These are phyloP conservation scores for Cherax quadricarinatus DNA, from an alignment of 1,140 invertebrate genomes.

Conservation along the genomic window DNA sequence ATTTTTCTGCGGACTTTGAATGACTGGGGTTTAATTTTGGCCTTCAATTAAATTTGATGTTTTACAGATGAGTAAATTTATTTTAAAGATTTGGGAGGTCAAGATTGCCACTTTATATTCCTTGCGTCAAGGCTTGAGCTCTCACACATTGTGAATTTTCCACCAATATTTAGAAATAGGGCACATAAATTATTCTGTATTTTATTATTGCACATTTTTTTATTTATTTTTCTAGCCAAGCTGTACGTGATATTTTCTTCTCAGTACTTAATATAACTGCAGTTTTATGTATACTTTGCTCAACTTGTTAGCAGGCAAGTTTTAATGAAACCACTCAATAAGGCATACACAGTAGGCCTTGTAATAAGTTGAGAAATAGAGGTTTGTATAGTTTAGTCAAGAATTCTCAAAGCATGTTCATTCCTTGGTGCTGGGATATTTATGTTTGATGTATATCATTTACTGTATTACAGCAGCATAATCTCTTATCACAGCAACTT, in stretches of 20 bases:
- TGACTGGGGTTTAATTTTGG: neutral
- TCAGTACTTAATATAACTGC: conserved; percentile 8
- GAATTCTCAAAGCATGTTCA: conserved; percentile 19
- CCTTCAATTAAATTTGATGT: neutral
- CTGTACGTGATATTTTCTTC: neutral
- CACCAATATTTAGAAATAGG: conserved; percentile 27
- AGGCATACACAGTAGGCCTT: neutral
- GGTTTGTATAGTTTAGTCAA: neutral
- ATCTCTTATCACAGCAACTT: conserved; percentile 35
- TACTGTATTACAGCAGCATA: conserved; percentile 16
- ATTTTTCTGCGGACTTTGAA: neutral
- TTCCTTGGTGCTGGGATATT: conserved; percentile 50
- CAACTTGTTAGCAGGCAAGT: neutral
- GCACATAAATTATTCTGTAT: conserved; percentile 44
- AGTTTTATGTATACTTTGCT: neutral
- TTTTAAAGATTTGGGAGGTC: conserved; percentile 22
- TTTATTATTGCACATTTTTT: neutral
- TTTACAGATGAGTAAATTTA: conserved; percentile 9
- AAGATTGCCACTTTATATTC: conserved; percentile 31
- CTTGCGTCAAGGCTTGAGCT: conserved; percentile 44
- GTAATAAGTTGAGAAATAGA: neutral
- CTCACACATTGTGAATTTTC: conserved; percentile 43
- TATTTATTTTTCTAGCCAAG: neutral
- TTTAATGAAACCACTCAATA: too few species aligned
- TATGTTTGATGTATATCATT: conserved; percentile 43